Evolutionary conservation across 2,113 vertebrate genomes (phyloP), one percentile per base, ranked within the genome.

Genomic region (Hypanus sabinus): DNA sequence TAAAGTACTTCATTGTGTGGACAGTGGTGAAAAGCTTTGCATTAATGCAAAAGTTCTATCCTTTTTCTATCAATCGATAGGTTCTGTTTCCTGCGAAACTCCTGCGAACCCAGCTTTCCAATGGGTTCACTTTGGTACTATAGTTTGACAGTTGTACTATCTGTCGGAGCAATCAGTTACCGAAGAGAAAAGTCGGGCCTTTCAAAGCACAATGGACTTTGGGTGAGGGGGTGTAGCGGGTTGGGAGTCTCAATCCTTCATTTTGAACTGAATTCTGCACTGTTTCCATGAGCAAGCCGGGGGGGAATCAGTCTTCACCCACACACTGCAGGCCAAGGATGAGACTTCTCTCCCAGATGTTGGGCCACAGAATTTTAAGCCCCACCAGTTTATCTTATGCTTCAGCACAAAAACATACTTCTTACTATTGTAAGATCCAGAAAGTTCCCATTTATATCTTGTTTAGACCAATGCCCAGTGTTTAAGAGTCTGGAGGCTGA

Each of bases 371-470:
- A 38, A 71, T 22, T 73, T 65, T 27, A 27, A 71, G n/a, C 22
- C 38, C 22, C 38, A 73, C 36, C 3, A 12, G 33, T 46, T 92
- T 33, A 92, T 33, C 68, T 33, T 36, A 46, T 33, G 7, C 90
- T 11, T 1, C 9, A 36, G 27, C 24, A 46, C 91, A 93, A 73
- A 73, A 0, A 27, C 14, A 62, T 88, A 88, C 12, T 30, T 93
- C 24, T 24, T 73, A 71, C n/a, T 27, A 46, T 73, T 10, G 14
- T 70, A 68, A 71, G 38, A 93, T 93, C 20, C 38, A 71, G 38
- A 14, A 38, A 27, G 20, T 55, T 93, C 73, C 91, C 71, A 24
- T 93, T 93, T 93, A 55, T 93, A 93, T 73, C 62, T 93, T 22
- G 33, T 70, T 93, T 38, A 38, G 24, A 46, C 46, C 46, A 1